Base-by-base conservation (phyloP, 2,113 vertebrate genomes). In the Chaenocephalus aceratus region DNA sequence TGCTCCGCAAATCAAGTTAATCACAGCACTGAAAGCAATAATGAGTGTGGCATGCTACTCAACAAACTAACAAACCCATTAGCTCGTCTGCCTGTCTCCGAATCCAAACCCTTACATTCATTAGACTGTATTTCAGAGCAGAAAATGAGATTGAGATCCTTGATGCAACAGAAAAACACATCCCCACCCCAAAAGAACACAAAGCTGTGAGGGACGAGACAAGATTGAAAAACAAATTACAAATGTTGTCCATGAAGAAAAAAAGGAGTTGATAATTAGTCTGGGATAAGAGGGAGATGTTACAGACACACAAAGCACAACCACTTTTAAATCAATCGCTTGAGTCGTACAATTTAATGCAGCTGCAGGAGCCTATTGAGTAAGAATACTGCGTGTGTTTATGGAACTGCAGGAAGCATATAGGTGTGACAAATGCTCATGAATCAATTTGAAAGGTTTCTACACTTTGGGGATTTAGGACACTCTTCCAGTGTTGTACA, bases 41-140 rank as follows among this genome's bases (percentile, higher is more conserved):
- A 94, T 91, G 92, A 94, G 84, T 89, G 88, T 92, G 83, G 89
- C 92, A 93, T 89, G 91, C 93, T 90, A 86, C 91, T 92, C 90
- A 79, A 92, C 89, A 92, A 92, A 93, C 92, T 92, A 94, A 94
- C 93, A 94, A 93, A 94, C 84, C 89, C 92, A 94, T 94, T 95
- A 94, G 90, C 87, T 80, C 69, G 80, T 89, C 83, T 77, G 85
- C 90, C 93, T 85, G 89, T 89, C 92, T 92, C 86, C 77, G 87
- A 94, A 94, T 91, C 85, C 82, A 93, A 92, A 92, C 90, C 84
- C 92, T 91, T 91, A 94, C 91, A 94, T 93, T 95, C 92, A 94
- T 95, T 94, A 95, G 85, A 80, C 70, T 41, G 86, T 91, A 91
- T 95, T 94, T 92, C 87, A 83, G 89, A 93, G 90, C 93, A 95